Base-by-base conservation (phyloP, 2,888 invertebrate genomes). In the Lithophane semibrunnea region DNA sequence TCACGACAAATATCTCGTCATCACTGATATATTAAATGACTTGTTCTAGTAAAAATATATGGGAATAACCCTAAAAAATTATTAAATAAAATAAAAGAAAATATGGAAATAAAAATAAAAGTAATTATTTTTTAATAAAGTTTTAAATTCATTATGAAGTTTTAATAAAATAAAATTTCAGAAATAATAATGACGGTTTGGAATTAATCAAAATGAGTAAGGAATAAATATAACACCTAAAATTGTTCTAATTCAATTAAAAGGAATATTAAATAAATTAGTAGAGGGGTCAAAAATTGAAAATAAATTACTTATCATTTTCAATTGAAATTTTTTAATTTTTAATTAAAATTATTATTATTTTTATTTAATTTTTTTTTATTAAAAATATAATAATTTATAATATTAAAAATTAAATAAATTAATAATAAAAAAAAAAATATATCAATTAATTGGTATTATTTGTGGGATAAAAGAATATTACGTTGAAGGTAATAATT, bases 381-480 rank as follows among this genome's bases (percentile, higher is more conserved):
- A 92, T 87, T 85, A 90, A 83, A 94, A 90, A 94, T 93, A 91
- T 94, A 97, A 93, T 96, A 97, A 93, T 97, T 97, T 94, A 97
- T 90, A 87, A 95, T 93, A 92, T 95, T 97, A 93, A 97, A 96
- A 89, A 97, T 87, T 85, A 97, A 88, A 92, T 97, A 96, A 88
- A 94, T 93, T 42, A 84, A 47, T 84, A 94, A 86, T 90, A 94
- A 93, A 80, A 96, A 93, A 87, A 94, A 90, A 91, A 96, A 94
- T 87, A 97, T 94, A 94, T 97, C 95, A 95, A 82, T 95, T 97
- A 93, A 97, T 94, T 10, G 97, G 97, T 60, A 97, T 96, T 97
- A 98, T 97, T 97, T 98, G 98, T 76, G 97, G 97, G 0, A 98
- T 97, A 94, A 97, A 97, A 97, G 97, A 97, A 97, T 97, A 97